Evolutionary conservation across 2,888 invertebrate genomes (phyloP), one percentile per base, ranked within the genome.

Genomic region (Myopa testacea): DNA sequence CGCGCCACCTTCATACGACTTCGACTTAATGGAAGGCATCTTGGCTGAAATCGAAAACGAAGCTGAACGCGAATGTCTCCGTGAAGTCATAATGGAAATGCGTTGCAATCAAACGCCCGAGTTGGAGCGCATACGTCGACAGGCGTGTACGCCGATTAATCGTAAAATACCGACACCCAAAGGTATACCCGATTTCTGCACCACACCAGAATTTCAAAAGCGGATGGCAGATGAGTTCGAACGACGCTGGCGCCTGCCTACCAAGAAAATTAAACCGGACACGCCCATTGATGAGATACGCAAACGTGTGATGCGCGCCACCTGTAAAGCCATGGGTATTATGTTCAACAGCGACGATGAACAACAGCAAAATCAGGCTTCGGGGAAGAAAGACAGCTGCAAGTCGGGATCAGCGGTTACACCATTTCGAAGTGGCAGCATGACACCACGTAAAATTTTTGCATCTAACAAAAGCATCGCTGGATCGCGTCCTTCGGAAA

Each of bases 181-280:
- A 5, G 87, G 85, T 16, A 87, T 89, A 79, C 85, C 86, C n/a
- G 86, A 88, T 70, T 89, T 88, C 73, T 88, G 88, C 50, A 85
- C 86, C 2, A 88, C 89, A 1, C 89, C 89, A 0, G 88, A 87
- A 76, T 87, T 87, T 76, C 85, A 88, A 77, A 87, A 87, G 75
- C 85, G 89, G 40, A 87, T 88, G 87, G 88, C 88, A 4, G 88
- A 88, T 38, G 87, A 86, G 34, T 87, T 88, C 50, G 88, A 88
- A 79, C 85, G 86, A 4, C 86, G 88, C 45, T 88, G 87, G 87
- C 87, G 87, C 34, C 80, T 88, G 77, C 88, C 88, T 16, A 86
- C 85, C 50, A 85, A 85, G 40, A 86, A 86, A 77, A 80, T 87
- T 3, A 85, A 84, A 72, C 87, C 87, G 2, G 86, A 88, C 75